Percentiles rank a stretch among this genome's conserved stretches.
Evolutionary conservation across 2,113 vertebrate genomes (phyloP).

Genomic region (Craseonycteris thonglongyai): DNA sequence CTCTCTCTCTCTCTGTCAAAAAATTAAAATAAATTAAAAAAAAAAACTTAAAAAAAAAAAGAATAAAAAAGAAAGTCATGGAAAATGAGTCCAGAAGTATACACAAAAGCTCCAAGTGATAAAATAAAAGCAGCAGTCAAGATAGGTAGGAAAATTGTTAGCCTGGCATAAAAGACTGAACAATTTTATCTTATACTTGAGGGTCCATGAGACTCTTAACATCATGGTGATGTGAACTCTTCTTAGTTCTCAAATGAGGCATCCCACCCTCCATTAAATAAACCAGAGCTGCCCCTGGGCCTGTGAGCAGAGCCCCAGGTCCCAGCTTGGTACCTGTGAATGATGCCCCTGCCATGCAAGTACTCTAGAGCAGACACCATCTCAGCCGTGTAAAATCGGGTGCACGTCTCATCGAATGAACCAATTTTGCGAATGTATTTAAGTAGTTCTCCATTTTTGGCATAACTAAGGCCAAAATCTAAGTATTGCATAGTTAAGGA

Average conservation of each 20-base stretch:
- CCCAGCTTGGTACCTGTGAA: constrained; percentile 89
- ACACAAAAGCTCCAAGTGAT: not conserved
- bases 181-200: not conserved
- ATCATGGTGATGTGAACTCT: not conserved
- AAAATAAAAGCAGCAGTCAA: not conserved
- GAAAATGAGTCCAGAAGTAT: not conserved
- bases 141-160: not conserved
- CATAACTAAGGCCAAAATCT: constrained; percentile 99
- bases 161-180: not conserved
- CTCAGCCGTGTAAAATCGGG: constrained; percentile 98
- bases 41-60: no score
- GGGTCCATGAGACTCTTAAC: not conserved
- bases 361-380: constrained; percentile 96
- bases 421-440: constrained; percentile 99
- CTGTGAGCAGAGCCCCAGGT: not conserved
- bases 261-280: not conserved
- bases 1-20: no score
- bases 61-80: not conserved
- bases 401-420: constrained; percentile 99
- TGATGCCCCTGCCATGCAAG: constrained; percentile 96
- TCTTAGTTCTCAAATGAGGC: not conserved
- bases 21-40: no score
- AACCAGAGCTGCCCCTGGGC: not conserved
- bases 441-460: constrained; percentile 97
- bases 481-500: constrained; percentile 76